Evolutionary conservation across 2,797 vertebrate genomes (phyloP).

Genomic region (Holocentrus rufus): DNA sequence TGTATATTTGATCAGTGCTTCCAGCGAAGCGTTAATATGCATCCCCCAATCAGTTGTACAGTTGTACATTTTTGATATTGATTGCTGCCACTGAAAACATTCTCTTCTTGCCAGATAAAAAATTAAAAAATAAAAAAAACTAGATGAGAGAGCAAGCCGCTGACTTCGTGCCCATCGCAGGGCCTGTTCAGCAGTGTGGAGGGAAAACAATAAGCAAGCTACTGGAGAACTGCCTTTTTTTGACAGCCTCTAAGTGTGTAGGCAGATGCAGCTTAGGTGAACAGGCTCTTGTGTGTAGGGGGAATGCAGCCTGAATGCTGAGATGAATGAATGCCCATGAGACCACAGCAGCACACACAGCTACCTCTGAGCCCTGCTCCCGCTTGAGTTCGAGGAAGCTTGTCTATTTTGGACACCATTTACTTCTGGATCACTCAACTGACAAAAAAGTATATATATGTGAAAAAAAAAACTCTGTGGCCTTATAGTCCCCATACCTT

Average conservation of each 20-base stretch:
- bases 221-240: conserved; percentile 49
- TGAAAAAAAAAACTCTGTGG: not conserved
- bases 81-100: conserved; percentile 61
- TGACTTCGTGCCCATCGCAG: conserved; percentile 34
- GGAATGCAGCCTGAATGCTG: not conserved
- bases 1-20: conserved; percentile 44
- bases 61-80: conserved; percentile 55
- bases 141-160: conserved; percentile 30
- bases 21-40: conserved; percentile 30
- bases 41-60: conserved; percentile 42
- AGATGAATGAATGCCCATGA: conserved; percentile 42
- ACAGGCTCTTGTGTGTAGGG: conserved; percentile 23
- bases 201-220: conserved; percentile 40
- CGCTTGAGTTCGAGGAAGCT: conserved; percentile 34
- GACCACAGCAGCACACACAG: conserved; percentile 10
- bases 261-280: conserved; percentile 51
- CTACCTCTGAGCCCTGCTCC: no score
- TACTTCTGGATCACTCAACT: conserved; percentile 19
- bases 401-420: conserved; percentile 38
- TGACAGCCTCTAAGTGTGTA: conserved; percentile 55
- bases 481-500: no score
- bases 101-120: conserved; percentile 43
- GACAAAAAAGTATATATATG: not conserved
- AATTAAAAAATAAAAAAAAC: conserved; percentile 1
- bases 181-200: conserved; percentile 23